Percentiles rank a stretch among this genome's conserved stretches.
These are phyloP conservation scores for Liasis olivaceus DNA, from an alignment of 2,797 vertebrate species.

Conservation along the genomic window DNA sequence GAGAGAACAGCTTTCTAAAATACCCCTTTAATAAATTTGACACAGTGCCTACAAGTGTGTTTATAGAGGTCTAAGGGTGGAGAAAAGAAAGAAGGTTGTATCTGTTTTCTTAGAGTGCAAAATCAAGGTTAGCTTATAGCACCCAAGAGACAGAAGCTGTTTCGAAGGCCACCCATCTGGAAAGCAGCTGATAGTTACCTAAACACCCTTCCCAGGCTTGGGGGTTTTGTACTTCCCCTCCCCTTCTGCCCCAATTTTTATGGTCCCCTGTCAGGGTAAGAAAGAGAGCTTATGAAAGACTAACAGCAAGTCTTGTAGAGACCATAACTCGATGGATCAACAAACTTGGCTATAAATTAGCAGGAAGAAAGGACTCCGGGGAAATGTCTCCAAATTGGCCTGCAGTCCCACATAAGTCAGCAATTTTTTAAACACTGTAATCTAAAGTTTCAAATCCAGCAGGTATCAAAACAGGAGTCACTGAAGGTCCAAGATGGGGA, in stretches of 20 bases:
- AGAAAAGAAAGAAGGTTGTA: constrained; percentile 44
- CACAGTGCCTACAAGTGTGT: constrained; percentile 6
- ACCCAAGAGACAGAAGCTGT: constrained; percentile 55
- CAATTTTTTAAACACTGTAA: constrained; percentile 60
- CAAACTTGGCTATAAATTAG: constrained; percentile 82
- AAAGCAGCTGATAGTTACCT: constrained; percentile 83
- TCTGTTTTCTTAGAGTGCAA: constrained; percentile 62
- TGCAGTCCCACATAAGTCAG: constrained; percentile 61
- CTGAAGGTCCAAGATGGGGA: constrained; percentile 39
- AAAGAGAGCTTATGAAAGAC: constrained; percentile 75
- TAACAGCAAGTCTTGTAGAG: constrained; percentile 83
- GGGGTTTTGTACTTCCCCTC: constrained; percentile 4
- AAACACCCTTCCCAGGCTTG: constrained; percentile 52
- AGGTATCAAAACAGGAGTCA: constrained; percentile 43
- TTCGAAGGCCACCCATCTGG: constrained; percentile 84
- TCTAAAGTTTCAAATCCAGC: constrained; percentile 62
- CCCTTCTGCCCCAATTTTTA: constrained; percentile 10
- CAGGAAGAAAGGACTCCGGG: constrained; percentile 69
- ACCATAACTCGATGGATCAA: constrained; percentile 82
- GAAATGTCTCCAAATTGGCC: constrained; percentile 59
- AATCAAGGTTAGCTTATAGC: constrained; percentile 65
- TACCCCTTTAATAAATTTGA: constrained; percentile 16
- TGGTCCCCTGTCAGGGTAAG: constrained; percentile 2
- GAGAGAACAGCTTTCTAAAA: not conserved
- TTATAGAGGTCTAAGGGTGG: constrained; percentile 51